phyloP scores from a whole-genome alignment of 1,140 invertebrate genomes.

The Atta colombica region DNA sequence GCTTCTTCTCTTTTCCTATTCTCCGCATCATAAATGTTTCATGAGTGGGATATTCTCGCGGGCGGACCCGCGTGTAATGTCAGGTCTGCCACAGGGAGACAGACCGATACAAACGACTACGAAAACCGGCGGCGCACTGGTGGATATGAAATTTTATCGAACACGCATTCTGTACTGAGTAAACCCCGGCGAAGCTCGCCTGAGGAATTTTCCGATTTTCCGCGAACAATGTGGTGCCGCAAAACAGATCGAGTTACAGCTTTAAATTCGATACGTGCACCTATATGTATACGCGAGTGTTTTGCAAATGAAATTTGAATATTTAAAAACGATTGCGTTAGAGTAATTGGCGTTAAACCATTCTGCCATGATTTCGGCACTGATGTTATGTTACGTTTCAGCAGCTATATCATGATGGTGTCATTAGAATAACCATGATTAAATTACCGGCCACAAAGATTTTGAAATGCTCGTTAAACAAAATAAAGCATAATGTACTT shows the following conservation, averaged over 20 bases:
- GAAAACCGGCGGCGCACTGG: constrained; percentile 29
- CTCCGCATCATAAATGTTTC: constrained; percentile 54
- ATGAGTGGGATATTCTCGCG: constrained; percentile 46
- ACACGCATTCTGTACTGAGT: constrained; percentile 42
- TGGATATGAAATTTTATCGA: constrained; percentile 60
- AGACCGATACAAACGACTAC: constrained; percentile 56
- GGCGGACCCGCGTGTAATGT: constrained; percentile 21
- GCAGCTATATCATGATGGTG: neutral
- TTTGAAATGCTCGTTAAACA: neutral
- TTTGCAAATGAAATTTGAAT: constrained; percentile 28
- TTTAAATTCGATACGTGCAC: constrained; percentile 32
- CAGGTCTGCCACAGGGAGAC: constrained; percentile 14
- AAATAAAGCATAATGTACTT: neutral
- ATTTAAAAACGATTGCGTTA: constrained; percentile 28
- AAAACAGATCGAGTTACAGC: constrained; percentile 64
- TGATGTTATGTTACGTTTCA: neutral
- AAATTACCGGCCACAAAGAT: neutral
- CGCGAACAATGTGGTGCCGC: constrained; percentile 68
- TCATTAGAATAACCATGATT: neutral
- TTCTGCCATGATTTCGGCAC: neutral
- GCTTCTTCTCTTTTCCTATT: neutral
- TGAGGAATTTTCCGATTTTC: constrained; percentile 64
- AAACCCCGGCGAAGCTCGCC: constrained; percentile 31
- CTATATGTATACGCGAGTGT: neutral
- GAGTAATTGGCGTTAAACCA: neutral